phyloP scores from a whole-genome alignment of 1,140 invertebrate species.

The Eubasilissa regina region DNA sequence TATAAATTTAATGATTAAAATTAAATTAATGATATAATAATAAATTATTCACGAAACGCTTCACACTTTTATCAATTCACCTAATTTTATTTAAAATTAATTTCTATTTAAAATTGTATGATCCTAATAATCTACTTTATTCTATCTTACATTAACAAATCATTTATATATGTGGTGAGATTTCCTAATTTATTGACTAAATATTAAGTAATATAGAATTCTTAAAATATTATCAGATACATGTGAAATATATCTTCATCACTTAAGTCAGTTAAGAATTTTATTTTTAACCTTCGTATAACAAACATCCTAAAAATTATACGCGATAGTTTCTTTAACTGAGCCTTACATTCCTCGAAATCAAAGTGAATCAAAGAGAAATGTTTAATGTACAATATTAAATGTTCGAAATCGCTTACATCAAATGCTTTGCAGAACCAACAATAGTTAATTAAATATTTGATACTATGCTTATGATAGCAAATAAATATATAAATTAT shows the following conservation, averaged over 20 bases:
- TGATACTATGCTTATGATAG: not conserved
- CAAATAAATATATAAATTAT: conserved; percentile 11
- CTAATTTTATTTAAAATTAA: conserved; percentile 33
- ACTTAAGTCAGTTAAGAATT: conserved; percentile 16
- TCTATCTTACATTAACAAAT: conserved; percentile 30
- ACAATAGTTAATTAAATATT: not conserved
- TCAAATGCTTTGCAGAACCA: not conserved
- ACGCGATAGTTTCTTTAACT: not conserved
- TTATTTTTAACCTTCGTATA: conserved; percentile 31
- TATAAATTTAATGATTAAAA: not conserved
- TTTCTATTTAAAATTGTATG: conserved; percentile 49
- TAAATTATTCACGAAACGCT: conserved; percentile 28
- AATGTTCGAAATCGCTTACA: too few species aligned
- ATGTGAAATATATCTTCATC: conserved; percentile 31
- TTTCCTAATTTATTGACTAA: conserved; percentile 41
- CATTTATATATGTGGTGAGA: conserved; percentile 43
- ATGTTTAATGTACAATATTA: too few species aligned
- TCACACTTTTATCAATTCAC: conserved; percentile 24
- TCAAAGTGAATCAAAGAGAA: too few species aligned
- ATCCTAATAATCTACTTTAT: conserved; percentile 50
- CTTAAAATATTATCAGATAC: conserved; percentile 46
- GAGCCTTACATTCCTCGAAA: not conserved
- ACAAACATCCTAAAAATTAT: conserved; percentile 8
- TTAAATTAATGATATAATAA: conserved; percentile 17
- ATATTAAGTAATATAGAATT: conserved; percentile 31